Base-by-base conservation (phyloP, 92 coral and sea anemone species). In the Parazoanthus swiftii region DNA sequence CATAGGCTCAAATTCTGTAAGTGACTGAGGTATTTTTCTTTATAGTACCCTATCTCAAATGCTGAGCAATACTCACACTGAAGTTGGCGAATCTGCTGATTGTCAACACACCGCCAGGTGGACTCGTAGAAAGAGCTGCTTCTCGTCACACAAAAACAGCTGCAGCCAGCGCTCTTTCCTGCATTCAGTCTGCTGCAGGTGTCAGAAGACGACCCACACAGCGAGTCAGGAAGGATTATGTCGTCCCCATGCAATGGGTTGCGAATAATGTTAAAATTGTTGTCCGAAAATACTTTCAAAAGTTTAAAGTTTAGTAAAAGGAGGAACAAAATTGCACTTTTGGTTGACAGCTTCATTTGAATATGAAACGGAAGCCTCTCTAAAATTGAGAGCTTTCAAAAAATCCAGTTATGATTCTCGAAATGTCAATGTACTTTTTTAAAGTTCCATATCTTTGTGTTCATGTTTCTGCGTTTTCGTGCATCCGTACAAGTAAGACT, bases 81-180 rank as follows among this genome's bases (percentile, higher is more conserved):
- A 5, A 58, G 23, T 63, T 81, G 48, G 20, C 85, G 85, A 25
- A 81, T 25, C 16, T 58, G 15, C 33, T 20, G 37, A 50, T 81
- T 81, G 33, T 59, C 85, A 16, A 37, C 14, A 11, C 85, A 81
- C 14, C 25, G 70, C 85, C 85, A 81, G 7, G 20, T 59, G 18
- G 85, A 59, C 51, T 81, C 85, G 20, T 81, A 81, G 16, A 81
- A 81, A 8, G 85, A 35, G 74, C 85, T 81, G 29, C 51, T 56
- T 8, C 21, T 4, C 54, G 74, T 25, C 16, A 21, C 18, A 37
- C 85, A 81, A 44, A 23, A 59, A 15, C 85, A 81, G 44, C 85
- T 81, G 51, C 85, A 81, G 16, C 14, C 72, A 7, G 74, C 72
- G 16, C 74, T 81, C 43, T 39, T 81, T 54, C 46, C 42, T 1